Evolutionary conservation across 2,888 invertebrate species (phyloP), one percentile per base, ranked within the genome.

Genomic region (Scaptomyza parva): DNA sequence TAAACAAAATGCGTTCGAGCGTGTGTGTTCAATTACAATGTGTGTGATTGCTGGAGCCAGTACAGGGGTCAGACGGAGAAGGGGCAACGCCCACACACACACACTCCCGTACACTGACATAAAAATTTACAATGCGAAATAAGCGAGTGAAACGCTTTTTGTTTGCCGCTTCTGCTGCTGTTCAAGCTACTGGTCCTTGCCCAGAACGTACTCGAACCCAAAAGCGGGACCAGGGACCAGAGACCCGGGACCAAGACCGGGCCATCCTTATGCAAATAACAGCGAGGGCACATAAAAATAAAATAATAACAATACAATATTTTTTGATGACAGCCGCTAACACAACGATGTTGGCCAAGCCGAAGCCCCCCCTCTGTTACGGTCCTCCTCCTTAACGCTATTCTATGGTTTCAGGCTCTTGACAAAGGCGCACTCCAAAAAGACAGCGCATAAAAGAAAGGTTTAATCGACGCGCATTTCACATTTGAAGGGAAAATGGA

Each of bases 21-120:
- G 82, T 87, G 88, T 87, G 84, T 80, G 87, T 88, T 87, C 87
- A 87, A 87, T 87, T 87, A 87, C 87, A 88, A 88, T 86, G 87
- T 88, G 88, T 84, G 88, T 82, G 88, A 84, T 86, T 88, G 88
- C 86, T 86, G 78, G 73, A 75, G 70, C 54, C 45, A 65, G 62
- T 35, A 37, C 76, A 47, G 53, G 50, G 54, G 55, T 22, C 55
- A 40, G 55, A 17, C 17, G 17, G 41, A 43, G 58, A 20, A 41
- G 59, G 41, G 44, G 69, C 53, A 59, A 54, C 65, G 48, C 87
- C 62, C 72, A 45, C 70, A 51, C 58, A 54, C 66, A 55, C 62
- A 58, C 68, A 57, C 71, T 33, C 62, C 39, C 52, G 51, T 58
- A 52, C 44, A 51, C 47, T 65, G 71, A 68, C 83, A 87, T 83